phyloP scores from a whole-genome alignment of 2,888 invertebrate species.

The Vesta saturnalis region DNA sequence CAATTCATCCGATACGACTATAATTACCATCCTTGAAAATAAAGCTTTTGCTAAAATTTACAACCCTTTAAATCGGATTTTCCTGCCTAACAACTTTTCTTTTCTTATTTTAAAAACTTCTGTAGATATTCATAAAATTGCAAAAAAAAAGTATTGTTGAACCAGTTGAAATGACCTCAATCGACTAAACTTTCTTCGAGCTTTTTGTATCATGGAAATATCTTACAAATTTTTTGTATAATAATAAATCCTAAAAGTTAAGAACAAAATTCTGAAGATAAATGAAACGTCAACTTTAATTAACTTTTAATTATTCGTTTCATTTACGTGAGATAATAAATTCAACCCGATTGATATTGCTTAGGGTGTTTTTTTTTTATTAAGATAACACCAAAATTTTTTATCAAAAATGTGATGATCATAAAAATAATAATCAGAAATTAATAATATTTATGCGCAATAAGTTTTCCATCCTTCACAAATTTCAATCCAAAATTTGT shows the following conservation, averaged over 20 bases:
- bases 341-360: too few species aligned
- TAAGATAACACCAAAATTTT: too few species aligned
- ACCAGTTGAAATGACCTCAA: not conserved
- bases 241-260: constrained; percentile 1
- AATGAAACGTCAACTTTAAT: constrained; percentile 1
- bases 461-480: too few species aligned
- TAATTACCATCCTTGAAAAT: constrained; percentile 2
- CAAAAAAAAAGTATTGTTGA: not conserved
- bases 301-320: not conserved
- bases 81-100: constrained; percentile 9
- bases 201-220: not conserved
- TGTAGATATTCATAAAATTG: not conserved
- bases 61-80: constrained; percentile 12
- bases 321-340: not conserved
- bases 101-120: constrained; percentile 2
- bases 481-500: too few species aligned
- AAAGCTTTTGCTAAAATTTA: constrained; percentile 8
- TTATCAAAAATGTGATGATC: too few species aligned
- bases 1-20: constrained; percentile 13
- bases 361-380: too few species aligned
- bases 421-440: too few species aligned
- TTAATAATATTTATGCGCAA: too few species aligned
- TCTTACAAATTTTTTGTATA: not conserved
- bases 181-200: not conserved
- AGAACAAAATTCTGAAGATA: constrained; percentile 1